Percentiles rank a stretch among this genome's conserved stretches.
phyloP scores from a whole-genome alignment of 2,888 invertebrate species.

The Quadriops clusia region DNA sequence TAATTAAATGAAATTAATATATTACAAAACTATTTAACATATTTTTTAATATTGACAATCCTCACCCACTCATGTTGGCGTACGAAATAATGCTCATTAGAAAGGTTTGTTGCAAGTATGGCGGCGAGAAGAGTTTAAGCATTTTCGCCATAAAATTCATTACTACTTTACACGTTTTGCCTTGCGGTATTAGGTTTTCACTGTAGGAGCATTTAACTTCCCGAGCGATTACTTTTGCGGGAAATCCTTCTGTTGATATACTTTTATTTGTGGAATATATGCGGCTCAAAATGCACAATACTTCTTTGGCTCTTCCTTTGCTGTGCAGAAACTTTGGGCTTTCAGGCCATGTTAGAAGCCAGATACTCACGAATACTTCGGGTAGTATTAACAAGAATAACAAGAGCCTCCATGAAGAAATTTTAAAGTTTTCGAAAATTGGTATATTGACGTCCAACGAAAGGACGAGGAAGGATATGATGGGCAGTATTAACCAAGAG shows the following conservation, averaged over 20 bases:
- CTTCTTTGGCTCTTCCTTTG: constrained; percentile 45
- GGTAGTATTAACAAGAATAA: constrained; percentile 54
- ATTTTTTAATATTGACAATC: constrained; percentile 11
- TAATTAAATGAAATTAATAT: constrained; percentile 4
- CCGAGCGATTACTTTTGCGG: constrained; percentile 25
- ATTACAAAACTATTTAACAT: constrained; percentile 1
- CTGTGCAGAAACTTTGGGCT: constrained; percentile 67
- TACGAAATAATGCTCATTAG: constrained; percentile 51
- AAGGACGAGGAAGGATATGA: constrained; percentile 26
- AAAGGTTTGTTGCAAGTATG: constrained; percentile 43
- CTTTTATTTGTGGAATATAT: constrained; percentile 50
- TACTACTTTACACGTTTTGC: constrained; percentile 33
- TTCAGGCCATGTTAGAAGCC: constrained; percentile 54
- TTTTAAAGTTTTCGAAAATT: constrained; percentile 34
- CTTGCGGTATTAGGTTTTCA: constrained; percentile 7
- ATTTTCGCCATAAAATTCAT: constrained; percentile 46
- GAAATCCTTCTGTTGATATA: constrained; percentile 37
- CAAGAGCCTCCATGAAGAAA: constrained; percentile 66
- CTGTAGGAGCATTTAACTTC: constrained; percentile 6
- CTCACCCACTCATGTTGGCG: constrained; percentile 57
- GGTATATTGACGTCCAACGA: constrained; percentile 20
- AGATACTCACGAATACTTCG: constrained; percentile 46
- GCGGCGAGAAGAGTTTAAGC: constrained; percentile 42
- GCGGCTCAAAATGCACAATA: constrained; percentile 45
- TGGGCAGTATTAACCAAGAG: constrained; percentile 57